Conservation (phyloP, 1,140 invertebrate species). For the Euglossa dilemma region DNA sequence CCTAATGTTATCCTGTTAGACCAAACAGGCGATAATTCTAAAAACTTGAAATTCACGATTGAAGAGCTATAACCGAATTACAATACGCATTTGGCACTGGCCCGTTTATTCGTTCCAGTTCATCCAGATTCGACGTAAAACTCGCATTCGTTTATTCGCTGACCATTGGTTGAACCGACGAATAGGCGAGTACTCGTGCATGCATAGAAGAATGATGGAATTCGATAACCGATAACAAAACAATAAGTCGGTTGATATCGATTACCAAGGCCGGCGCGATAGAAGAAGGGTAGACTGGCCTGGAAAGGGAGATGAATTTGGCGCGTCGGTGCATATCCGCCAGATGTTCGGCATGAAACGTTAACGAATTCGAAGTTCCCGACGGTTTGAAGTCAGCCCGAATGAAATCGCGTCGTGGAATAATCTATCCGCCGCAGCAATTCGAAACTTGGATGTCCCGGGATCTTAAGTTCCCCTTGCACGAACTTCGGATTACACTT, state of each 20-base stretch:
- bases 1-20: no score
- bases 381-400: constrained; percentile 51
- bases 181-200: neutral
- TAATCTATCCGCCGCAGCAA: constrained; percentile 54
- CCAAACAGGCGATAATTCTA: no score
- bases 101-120: no score
- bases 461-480: constrained; percentile 58
- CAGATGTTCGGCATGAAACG: constrained; percentile 43
- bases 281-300: neutral
- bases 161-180: neutral
- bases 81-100: no score
- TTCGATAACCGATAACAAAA: constrained; percentile 12
- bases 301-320: constrained; percentile 40
- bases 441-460: constrained; percentile 61
- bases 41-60: no score
- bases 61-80: no score
- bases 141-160: neutral
- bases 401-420: constrained; percentile 50
- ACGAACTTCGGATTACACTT: constrained; percentile 64
- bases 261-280: neutral
- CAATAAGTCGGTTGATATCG: constrained; percentile 41
- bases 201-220: neutral
- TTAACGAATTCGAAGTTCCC: constrained; percentile 57
- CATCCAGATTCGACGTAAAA: no score
- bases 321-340: constrained; percentile 28